Evolutionary conservation across 1,140 invertebrate species (phyloP).

Genomic region (Chlorops oryzae): DNA sequence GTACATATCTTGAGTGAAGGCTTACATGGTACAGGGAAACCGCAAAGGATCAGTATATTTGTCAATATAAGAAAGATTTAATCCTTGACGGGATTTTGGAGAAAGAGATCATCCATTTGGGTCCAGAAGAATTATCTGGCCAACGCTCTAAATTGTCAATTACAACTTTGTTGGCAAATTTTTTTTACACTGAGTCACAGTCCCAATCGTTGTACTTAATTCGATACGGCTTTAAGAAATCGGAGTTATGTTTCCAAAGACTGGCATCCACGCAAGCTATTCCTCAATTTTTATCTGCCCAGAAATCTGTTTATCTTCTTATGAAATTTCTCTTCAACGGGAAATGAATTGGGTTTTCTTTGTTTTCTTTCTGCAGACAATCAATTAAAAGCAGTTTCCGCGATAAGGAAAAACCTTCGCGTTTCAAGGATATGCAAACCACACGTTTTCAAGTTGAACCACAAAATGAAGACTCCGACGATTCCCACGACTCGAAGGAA

Average conservation of each 20-base stretch:
- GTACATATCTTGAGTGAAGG: neutral
- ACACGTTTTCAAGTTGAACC: conserved; percentile 54
- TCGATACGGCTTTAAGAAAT: neutral
- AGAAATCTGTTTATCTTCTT: neutral
- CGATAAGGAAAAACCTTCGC: conserved; percentile 55
- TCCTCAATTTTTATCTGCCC: neutral
- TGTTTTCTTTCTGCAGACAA: conserved; percentile 19
- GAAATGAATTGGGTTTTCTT: neutral
- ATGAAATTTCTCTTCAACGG: neutral
- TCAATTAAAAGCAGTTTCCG: conserved; percentile 57
- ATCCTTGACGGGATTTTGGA: too few relatives aligned
- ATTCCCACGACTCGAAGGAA: conserved; percentile 49
- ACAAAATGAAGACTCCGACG: conserved; percentile 49
- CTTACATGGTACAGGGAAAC: neutral
- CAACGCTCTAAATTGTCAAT: too few relatives aligned
- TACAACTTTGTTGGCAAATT: too few relatives aligned
- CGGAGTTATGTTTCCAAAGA: neutral
- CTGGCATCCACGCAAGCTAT: neutral
- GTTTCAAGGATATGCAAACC: conserved; percentile 54
- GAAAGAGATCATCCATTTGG: too few relatives aligned
- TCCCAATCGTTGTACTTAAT: neutral
- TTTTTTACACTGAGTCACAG: neutral
- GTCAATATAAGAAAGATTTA: too few relatives aligned
- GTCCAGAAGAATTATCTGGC: too few relatives aligned
- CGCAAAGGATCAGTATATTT: too few relatives aligned